Evolutionary conservation across 2,797 vertebrate species (phyloP), one percentile per base, ranked within the genome.

Genomic region (Delichon dasypus): DNA sequence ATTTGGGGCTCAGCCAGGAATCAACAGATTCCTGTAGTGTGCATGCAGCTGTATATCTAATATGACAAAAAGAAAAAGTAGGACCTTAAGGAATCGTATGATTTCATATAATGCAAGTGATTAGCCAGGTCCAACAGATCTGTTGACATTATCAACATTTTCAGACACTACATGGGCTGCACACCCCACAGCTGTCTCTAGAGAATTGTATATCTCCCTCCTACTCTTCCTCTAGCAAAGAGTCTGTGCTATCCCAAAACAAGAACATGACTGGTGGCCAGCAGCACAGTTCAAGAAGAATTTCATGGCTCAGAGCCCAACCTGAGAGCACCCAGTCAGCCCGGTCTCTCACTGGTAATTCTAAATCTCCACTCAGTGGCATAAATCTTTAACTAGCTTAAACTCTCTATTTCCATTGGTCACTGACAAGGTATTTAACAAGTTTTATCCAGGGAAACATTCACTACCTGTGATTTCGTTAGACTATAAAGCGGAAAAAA

Each of bases 341-440:
- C 64, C 67, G 36, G n/a, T 50, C 38, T 85, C 72, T 83, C 51
- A 25, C 54, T 29, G 26, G 62, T 60, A 86, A 88, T 76, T 62
- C 64, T 70, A 93, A 90, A 80, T 58, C 55, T 54, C 58, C 1
- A 6, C 21, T 75, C 10, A 14, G n/a, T 40, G 51, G n/a, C n/a
- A 86, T 84, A 72, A 94, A 78, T 88, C 62, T 91, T 95, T 86
- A 91, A 95, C 62, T 8, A 91, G 50, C 40, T 91, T 66, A 58
- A 48, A 38, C 42, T 68, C 38, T 40, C 65, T 40, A 61, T 62
- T 88, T 68, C 13, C 19, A 53, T 45, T 88, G 65, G 91, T 89
- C 57, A 72, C 34, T 68, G 72, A 88, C 72, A 67, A 65, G 4
- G 38, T 50, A 91, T 78, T 80, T 92, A 83, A 68, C 38, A 68